These are phyloP conservation scores for Drosophila eohydei DNA, from an alignment of 2,888 invertebrate species.

Conservation along the genomic window DNA sequence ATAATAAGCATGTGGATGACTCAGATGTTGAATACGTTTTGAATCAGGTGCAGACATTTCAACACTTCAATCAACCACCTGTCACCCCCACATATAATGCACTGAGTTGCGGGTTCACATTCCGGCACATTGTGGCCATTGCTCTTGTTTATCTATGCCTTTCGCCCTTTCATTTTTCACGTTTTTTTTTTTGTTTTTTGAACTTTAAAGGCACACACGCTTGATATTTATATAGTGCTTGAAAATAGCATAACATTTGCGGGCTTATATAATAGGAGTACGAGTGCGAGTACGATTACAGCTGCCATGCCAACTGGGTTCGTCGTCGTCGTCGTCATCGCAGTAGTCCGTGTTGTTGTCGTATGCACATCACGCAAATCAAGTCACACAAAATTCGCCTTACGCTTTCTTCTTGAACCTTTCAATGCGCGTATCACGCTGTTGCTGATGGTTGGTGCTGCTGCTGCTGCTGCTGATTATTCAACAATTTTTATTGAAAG, in stretches of 20 bases:
- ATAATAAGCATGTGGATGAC: background rate
- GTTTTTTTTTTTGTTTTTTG: background rate
- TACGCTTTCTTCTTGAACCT: conserved; percentile 73
- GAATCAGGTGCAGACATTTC: background rate
- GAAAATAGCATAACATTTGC: conserved; percentile 77
- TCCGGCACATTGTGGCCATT: conserved; percentile 29
- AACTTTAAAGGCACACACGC: conserved; percentile 58
- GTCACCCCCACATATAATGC: conserved; percentile 1
- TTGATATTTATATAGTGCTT: conserved; percentile 74
- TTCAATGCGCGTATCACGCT: conserved; percentile 63
- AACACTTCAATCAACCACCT: conserved; percentile 12
- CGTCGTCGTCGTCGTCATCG: conserved; percentile 27
- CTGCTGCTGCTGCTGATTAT: conserved; percentile 60
- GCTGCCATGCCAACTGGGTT: conserved; percentile 44
- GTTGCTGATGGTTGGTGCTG: conserved; percentile 39
- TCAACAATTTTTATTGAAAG: conserved; percentile 79
- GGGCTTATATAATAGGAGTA: conserved; percentile 62
- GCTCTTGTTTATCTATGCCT: conserved; percentile 48
- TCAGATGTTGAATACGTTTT: background rate
- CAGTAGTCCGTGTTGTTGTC: conserved; percentile 12
- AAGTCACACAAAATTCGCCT: conserved; percentile 68
- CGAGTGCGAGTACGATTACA: conserved; percentile 27
- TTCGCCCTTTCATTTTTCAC: conserved; percentile 70
- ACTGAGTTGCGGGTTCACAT: conserved; percentile 7
- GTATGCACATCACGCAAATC: conserved; percentile 82